Evolutionary conservation across 2,888 invertebrate genomes (phyloP).

Genomic region (Folsomia candida): DNA sequence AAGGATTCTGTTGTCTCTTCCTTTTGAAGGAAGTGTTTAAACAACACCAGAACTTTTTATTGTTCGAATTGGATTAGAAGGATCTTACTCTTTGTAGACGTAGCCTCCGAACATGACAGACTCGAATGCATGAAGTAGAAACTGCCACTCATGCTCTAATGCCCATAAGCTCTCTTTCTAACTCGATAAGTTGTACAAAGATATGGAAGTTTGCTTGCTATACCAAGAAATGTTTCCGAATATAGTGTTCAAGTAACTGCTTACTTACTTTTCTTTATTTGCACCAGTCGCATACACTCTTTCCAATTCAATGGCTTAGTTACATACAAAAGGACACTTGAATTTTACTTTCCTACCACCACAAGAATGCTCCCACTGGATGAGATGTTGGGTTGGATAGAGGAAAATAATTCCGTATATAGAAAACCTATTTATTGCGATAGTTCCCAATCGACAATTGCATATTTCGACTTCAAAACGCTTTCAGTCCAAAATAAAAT

Average conservation of each 20-base stretch:
- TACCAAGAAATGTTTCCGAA: neutral
- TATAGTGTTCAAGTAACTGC: neutral
- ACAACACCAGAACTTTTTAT: neutral
- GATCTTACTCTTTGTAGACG: too few species aligned
- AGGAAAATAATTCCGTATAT: neutral
- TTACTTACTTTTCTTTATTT: neutral
- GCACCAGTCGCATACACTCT: neutral
- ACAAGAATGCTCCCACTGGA: too few species aligned
- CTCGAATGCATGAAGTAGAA: neutral
- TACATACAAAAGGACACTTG: neutral
- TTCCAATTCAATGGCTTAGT: neutral
- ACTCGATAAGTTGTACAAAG: neutral
- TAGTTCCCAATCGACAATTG: neutral
- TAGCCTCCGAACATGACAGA: neutral
- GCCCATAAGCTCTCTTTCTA: neutral
- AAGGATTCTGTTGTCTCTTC: conserved; percentile 5
- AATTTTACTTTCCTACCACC: too few species aligned
- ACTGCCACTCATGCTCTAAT: conserved; percentile 1
- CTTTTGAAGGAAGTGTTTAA: too few species aligned
- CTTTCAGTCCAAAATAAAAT: neutral
- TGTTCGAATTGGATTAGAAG: neutral
- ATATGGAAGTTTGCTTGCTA: neutral
- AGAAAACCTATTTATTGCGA: neutral
- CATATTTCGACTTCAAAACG: neutral
- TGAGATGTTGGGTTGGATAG: neutral